Conservation (phyloP, 2,113 vertebrate genomes). For the Tragelaphus scriptus region DNA sequence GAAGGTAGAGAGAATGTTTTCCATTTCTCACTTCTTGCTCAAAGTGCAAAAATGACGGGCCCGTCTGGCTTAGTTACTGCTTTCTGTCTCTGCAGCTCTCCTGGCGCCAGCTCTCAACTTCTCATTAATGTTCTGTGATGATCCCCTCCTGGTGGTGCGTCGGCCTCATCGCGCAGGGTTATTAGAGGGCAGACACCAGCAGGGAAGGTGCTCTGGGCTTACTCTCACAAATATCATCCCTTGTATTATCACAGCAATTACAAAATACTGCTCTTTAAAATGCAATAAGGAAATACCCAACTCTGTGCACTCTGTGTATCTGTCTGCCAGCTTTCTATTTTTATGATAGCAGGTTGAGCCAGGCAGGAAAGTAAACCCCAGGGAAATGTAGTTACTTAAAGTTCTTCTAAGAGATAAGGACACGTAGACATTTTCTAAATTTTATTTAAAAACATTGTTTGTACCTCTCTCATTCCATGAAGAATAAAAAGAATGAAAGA, state of each 20-base stretch:
- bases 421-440: not conserved
- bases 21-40: not conserved
- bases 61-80: slow-evolving; percentile 1
- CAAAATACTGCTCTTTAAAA: not conserved
- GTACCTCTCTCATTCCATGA: not conserved
- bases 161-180: not conserved
- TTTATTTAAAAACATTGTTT: not conserved
- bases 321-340: not conserved
- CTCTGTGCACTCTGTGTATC: not conserved
- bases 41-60: not conserved
- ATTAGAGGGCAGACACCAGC: not conserved
- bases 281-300: not conserved
- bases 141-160: not conserved
- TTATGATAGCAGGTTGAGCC: not conserved
- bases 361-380: not conserved
- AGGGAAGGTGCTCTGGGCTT: not conserved
- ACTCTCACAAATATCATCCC: not conserved
- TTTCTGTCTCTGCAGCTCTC: not conserved
- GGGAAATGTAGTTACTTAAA: not conserved
- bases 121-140: not conserved
- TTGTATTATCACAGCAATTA: not conserved
- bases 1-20: not conserved
- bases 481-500: not conserved
- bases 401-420: not conserved
- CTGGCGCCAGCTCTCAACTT: not conserved